Percentiles rank a stretch among this genome's conserved stretches.
These are phyloP conservation scores for Tetragonula carbonaria DNA, from an alignment of 2,888 invertebrate species.

Conservation along the genomic window DNA sequence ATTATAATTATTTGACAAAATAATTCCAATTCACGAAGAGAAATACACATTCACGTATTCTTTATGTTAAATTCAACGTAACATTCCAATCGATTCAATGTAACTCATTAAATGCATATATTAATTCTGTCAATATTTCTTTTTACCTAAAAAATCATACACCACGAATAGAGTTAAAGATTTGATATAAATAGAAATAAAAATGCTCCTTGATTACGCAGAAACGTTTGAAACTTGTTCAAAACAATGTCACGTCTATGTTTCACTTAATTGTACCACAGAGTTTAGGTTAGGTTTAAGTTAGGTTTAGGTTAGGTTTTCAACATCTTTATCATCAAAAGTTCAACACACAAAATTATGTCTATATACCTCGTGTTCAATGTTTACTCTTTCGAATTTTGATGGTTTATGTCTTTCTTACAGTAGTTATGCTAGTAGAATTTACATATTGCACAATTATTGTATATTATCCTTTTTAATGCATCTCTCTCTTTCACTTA, in stretches of 20 bases:
- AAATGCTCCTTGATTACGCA: not conserved
- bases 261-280: not conserved
- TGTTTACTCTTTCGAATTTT: constrained; percentile 13
- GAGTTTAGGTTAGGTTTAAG: too few relatives aligned
- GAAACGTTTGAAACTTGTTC: not conserved
- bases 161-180: not conserved
- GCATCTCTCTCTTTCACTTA: constrained; percentile 8
- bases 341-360: not conserved
- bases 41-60: not conserved
- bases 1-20: not conserved
- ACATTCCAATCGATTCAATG: not conserved
- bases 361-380: not conserved
- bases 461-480: constrained; percentile 3
- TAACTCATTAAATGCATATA: not conserved
- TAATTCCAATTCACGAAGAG: not conserved
- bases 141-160: not conserved
- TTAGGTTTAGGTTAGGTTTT: too few relatives aligned
- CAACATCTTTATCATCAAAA: not conserved
- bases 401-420: constrained; percentile 9
- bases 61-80: not conserved
- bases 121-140: not conserved
- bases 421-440: constrained; percentile 18
- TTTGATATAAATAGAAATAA: not conserved
- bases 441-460: constrained; percentile 21
- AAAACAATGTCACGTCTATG: not conserved